phyloP scores from a whole-genome alignment of 2,797 vertebrate species.

The Spinus olivaceus region DNA sequence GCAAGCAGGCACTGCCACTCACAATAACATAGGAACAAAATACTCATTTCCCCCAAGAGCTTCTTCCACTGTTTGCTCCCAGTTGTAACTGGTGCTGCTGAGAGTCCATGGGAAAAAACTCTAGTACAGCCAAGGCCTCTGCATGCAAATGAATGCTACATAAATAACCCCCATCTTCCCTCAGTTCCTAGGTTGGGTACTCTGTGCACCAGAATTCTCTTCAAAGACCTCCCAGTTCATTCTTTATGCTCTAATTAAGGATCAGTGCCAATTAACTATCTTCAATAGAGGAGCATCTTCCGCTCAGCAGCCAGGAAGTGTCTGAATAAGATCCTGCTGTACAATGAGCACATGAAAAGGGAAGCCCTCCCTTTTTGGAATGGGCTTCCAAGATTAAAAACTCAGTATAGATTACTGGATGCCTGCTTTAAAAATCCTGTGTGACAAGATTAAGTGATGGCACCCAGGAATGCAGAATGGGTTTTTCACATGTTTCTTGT shows the following conservation, averaged over 20 bases:
- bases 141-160: constrained; percentile 42
- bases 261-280: constrained; percentile 56
- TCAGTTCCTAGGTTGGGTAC: constrained; percentile 49
- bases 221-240: constrained; percentile 66
- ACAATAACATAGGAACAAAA: background rate
- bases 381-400: constrained; percentile 40
- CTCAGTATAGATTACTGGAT: constrained; percentile 25
- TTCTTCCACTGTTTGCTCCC: constrained; percentile 6
- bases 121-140: background rate
- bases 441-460: background rate
- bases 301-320: constrained; percentile 57
- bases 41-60: background rate
- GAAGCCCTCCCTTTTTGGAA: constrained; percentile 38
- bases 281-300: constrained; percentile 52
- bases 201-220: constrained; percentile 40
- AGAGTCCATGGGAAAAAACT: constrained; percentile 50
- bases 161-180: constrained; percentile 53
- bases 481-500: background rate
- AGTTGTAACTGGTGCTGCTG: constrained; percentile 31
- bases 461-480: background rate
- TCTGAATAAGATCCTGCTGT: constrained; percentile 62
- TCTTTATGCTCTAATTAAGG: constrained; percentile 63
- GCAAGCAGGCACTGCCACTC: background rate
- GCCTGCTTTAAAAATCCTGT: constrained; percentile 43
- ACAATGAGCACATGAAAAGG: constrained; percentile 43